Percentiles rank a stretch among this genome's conserved stretches.
phyloP scores from a whole-genome alignment of 1,140 invertebrate species.

The Aleiodes sp. region DNA sequence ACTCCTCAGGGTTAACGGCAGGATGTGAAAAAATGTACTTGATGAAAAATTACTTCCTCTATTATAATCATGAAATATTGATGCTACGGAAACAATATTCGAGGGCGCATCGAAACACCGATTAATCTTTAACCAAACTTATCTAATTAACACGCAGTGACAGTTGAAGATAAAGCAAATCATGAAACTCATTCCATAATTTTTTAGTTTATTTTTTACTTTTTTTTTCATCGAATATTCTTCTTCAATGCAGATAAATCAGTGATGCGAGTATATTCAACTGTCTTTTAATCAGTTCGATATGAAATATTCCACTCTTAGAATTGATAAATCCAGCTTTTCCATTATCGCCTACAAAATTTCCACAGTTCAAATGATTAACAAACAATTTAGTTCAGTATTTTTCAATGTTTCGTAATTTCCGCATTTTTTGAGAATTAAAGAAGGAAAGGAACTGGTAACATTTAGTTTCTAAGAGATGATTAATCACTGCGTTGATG shows the following conservation, averaged over 20 bases:
- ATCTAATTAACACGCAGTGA: too few relatives aligned
- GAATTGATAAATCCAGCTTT: slow-evolving; percentile 2
- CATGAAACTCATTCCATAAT: neutral
- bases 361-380: neutral
- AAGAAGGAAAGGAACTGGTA: neutral
- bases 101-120: neutral
- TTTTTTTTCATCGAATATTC: too few relatives aligned
- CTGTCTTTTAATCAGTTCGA: neutral
- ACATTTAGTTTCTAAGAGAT: neutral
- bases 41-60: slow-evolving; percentile 12
- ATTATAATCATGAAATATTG: neutral
- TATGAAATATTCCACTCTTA: slow-evolving; percentile 4
- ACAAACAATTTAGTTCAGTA: too few relatives aligned
- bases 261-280: neutral
- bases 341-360: neutral
- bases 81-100: neutral
- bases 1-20: slow-evolving; percentile 4
- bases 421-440: neutral
- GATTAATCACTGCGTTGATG: neutral
- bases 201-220: too few relatives aligned
- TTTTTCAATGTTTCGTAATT: too few relatives aligned
- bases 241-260: neutral
- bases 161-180: too few relatives aligned
- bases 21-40: neutral
- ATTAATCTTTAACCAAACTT: neutral